Base-by-base conservation (phyloP, 2,888 invertebrate species). In the Drosophila aldrichi region DNA sequence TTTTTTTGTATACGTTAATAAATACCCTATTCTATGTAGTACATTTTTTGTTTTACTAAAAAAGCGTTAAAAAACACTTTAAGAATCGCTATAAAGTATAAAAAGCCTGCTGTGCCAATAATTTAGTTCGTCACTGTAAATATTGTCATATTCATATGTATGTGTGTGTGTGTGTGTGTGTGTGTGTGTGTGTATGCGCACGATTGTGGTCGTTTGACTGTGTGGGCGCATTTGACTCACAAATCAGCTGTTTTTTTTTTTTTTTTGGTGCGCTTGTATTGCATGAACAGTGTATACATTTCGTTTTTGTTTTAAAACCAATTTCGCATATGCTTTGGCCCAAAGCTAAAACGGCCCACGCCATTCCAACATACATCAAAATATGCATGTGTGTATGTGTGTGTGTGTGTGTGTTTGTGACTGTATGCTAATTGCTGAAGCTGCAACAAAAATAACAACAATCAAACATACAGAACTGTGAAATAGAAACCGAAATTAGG, bases 401-500 rank as follows among this genome's bases (percentile, higher is more conserved):
- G 25, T 25, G 9, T 40, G 51, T 9, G 14, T 22, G 25, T 34
- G 36, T 20, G n/a, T 29, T 4, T 54, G 51, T 51, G n/a, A 62
- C 54, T 77, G 72, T 71, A 71, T 52, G 79, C 78, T 77, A 77
- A 74, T 77, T 74, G 73, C 60, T 60, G 54, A 55, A 51, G 65
- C 67, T 65, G 64, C 65, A 65, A 38, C 64, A 65, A 51, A 41
- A 64, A 51, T 18, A 63, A 43, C 46, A 67, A 55, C 22, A 43
- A 43, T 25, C 7, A 46, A 63, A 54, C 64, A 58, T 52, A 70
- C 40, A 48, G 67, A 59, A 78, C 61, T 55, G 57, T 74, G 70
- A 78, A 84, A 73, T 68, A 69, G 51, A 63, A 71, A 71, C 79
- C 70, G 67, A 81, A 81, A 81, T 81, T 81, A 85, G 81, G 81